Evolutionary conservation across 2,888 invertebrate genomes (phyloP), one percentile per base, ranked within the genome.

Genomic region (Andrena fulva): DNA sequence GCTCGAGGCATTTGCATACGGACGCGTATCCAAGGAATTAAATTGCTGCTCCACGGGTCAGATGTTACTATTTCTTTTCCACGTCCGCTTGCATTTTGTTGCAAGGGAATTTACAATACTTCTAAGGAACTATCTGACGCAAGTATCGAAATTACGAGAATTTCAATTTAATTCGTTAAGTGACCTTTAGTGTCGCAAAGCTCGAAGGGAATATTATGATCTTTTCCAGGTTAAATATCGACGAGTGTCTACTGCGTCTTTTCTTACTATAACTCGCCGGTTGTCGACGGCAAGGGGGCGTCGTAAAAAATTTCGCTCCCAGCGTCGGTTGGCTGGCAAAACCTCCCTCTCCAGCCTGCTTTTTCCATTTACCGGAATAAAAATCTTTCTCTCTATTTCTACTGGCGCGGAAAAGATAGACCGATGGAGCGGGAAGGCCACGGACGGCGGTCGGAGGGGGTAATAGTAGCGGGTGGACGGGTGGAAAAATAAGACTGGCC

Each of bases 241-340:
- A 78, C 73, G 60, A 79, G 69, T 42, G 16, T 50, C 54, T 62
- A 35, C 20, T 24, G 33, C 50, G 71, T 62, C 64, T 76, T 77
- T 86, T 50, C 63, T 62, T 68, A 62, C 66, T 62, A 42, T 42
- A 56, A 72, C 72, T 78, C 67, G 69, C 69, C 60, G 52, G 80
- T 75, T 71, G 82, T 81, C 75, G 54, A 56, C 71, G 67, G 33
- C 35, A 48, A 48, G 42, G n/a, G 42, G 59, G 4, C 3, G 4
- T 64, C 35, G 78, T 86, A 91, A 92, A 91, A 91, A 91, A 87
- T 87, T 89, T 86, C 85, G 89, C 89, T 88, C 86, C 86, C 89
- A 89, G 90, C 89, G 91, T 89, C 91, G 91, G 88, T 89, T 87
- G 89, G 87, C 86, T 87, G 35, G 89, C 90, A 90, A 91, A 91